Percentiles rank a stretch among this genome's conserved stretches.
phyloP scores from a whole-genome alignment of 64 coral and sea anemone species.

The Acropora tenuis region DNA sequence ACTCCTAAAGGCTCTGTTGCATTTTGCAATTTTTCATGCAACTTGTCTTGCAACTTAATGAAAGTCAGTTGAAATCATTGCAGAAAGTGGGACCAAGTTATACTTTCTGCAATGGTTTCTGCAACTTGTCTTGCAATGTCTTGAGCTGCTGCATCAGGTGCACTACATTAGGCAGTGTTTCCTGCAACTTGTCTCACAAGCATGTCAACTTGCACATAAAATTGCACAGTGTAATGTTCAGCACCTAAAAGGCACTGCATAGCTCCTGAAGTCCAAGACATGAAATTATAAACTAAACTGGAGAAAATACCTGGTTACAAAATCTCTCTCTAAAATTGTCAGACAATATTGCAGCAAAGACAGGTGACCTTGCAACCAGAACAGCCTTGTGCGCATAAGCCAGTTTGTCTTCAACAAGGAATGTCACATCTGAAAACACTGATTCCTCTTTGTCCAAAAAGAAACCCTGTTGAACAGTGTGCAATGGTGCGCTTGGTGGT shows the following conservation, averaged over 20 bases:
- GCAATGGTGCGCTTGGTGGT: background rate
- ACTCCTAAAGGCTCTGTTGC: too few species aligned
- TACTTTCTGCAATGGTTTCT: too few species aligned
- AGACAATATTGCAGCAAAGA: background rate
- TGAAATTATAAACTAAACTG: background rate
- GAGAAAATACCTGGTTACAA: background rate
- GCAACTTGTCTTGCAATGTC: too few species aligned
- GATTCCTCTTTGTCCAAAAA: constrained; percentile 5
- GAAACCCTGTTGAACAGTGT: background rate
- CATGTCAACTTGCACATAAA: too few species aligned
- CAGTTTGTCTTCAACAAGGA: constrained; percentile 24
- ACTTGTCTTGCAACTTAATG: too few species aligned
- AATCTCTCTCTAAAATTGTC: background rate
- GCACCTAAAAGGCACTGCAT: too few species aligned
- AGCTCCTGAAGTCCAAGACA: background rate
- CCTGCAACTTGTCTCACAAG: too few species aligned
- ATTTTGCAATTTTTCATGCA: too few species aligned
- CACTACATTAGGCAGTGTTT: too few species aligned
- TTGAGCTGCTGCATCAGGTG: too few species aligned
- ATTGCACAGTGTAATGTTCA: background rate
- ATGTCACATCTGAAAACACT: constrained; percentile 16
- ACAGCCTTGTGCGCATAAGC: constrained; percentile 29
- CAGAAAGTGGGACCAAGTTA: too few species aligned
- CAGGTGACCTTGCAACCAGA: background rate
- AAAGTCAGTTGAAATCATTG: too few species aligned